Conservation (phyloP, 2,888 invertebrate species). For the Torymus auratus region DNA sequence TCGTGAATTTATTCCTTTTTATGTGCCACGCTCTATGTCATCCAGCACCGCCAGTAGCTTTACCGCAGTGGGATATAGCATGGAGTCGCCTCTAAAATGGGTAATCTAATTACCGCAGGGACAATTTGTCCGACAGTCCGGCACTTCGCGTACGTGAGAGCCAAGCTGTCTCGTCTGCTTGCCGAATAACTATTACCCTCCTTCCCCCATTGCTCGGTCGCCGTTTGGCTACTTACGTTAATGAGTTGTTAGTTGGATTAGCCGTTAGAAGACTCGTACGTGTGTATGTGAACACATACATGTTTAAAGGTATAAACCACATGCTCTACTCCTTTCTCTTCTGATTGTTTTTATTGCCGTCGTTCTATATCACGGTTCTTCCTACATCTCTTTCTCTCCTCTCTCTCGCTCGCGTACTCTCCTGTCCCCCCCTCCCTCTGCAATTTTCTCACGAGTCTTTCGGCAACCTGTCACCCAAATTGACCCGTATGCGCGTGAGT, state of each 20-base stretch:
- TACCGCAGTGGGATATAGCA: too few species aligned
- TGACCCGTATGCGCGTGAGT: slow-evolving; percentile 1
- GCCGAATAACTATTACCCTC: slow-evolving; percentile 57
- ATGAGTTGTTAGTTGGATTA: slow-evolving; percentile 68
- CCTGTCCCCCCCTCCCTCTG: background rate
- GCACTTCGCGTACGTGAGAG: slow-evolving; percentile 59
- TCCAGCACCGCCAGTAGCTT: too few species aligned
- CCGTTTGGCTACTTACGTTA: slow-evolving; percentile 68
- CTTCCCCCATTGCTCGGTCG: too few species aligned
- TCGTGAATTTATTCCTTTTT: too few species aligned
- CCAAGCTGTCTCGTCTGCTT: slow-evolving; percentile 58
- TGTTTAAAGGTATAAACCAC: background rate
- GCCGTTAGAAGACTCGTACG: slow-evolving; percentile 24
- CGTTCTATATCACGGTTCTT: background rate
- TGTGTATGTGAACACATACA: too few species aligned
- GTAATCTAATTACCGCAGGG: slow-evolving; percentile 41
- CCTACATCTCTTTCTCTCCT: too few species aligned
- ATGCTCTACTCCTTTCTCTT: slow-evolving; percentile 23
- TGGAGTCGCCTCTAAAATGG: slow-evolving; percentile 18
- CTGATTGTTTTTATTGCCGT: slow-evolving; percentile 25
- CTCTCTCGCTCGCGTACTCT: background rate
- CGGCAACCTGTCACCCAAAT: slow-evolving; percentile 41
- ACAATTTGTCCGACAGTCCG: slow-evolving; percentile 43
- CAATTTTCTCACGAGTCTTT: slow-evolving; percentile 12
- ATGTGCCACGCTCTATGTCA: too few species aligned